phyloP scores from a whole-genome alignment of 2,113 vertebrate species.

The Gobio gobio region DNA sequence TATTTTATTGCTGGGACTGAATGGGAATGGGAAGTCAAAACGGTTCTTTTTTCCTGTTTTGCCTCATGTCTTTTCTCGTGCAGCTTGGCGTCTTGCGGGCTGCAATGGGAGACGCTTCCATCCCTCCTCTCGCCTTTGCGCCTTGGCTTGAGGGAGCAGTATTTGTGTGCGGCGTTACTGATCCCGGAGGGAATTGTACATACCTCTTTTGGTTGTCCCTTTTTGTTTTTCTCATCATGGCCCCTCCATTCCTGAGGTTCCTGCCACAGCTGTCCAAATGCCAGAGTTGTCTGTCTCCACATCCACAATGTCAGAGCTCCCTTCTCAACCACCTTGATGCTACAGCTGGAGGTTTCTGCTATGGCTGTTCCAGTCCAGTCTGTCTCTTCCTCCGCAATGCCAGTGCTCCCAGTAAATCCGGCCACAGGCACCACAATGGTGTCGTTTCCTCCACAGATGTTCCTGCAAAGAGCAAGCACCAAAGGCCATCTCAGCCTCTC shows the following conservation, averaged over 20 bases:
- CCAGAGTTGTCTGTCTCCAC: neutral
- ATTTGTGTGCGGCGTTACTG: neutral
- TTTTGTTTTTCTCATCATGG: neutral
- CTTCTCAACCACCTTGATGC: neutral
- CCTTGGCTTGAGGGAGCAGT: neutral
- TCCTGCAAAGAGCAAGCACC: neutral
- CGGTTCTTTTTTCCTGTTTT: no score
- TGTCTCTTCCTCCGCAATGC: neutral
- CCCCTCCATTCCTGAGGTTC: neutral
- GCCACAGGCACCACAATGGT: neutral
- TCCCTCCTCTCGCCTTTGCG: neutral
- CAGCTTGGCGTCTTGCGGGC: neutral
- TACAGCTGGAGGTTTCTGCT: neutral
- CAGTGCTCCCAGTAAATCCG: neutral
- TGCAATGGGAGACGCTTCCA: no score
- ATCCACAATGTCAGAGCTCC: neutral
- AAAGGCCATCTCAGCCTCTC: no score
- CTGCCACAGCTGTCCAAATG: neutral
- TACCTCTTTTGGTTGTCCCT: neutral
- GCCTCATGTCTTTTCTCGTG: no score
- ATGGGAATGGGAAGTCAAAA: no score
- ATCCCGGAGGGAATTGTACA: neutral
- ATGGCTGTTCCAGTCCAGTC: neutral
- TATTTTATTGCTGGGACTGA: no score
- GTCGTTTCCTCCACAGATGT: neutral